Base-by-base conservation (phyloP, 2,888 invertebrate species). In the Pherbina coryleti region DNA sequence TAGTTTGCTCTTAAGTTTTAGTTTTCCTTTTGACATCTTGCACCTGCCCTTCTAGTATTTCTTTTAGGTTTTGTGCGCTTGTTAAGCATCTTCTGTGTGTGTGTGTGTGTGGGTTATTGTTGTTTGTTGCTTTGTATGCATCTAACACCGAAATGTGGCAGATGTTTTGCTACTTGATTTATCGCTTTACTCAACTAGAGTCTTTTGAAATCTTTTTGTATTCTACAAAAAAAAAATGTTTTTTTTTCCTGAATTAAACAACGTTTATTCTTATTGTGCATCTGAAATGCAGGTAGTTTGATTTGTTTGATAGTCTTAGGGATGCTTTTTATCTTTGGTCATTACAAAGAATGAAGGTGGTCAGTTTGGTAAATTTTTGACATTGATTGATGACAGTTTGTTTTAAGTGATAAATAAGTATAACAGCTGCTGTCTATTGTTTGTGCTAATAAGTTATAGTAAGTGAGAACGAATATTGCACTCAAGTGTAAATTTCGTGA, bases 11-110 rank as follows among this genome's bases (percentile, higher is more conserved):
- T 69, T 2, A 25, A 51, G 11, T 44, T 60, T 60, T 14, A 60
- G 57, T 60, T 60, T 60, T 66, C 37, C n/a, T 44, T 31, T 28
- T 67, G 75, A 67, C 75, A 75, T 75, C 57, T 53, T n/a, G 67
- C 75, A 75, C 75, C 75, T 75, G 75, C 75, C 74, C 14, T 72
- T 60, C 17, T 22, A 19, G 19, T 69, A 11, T 28, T 22, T 19
- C 9, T 66, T 34, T n/a, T n/a, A n/a, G 11, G n/a, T 17, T 60
- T 25, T 25, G 5, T 60, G 14, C 28, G 60, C n/a, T 60, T 25
- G 60, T 11, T 44, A 14, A 44, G 44, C 44, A 44, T 44, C 44
- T 14, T 44, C 3, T 44, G 8, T 37, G 37, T 37, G 37, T 37
- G 14, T 44, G 14, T 44, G 44, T 7, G 44, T 11, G 44, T 44